phyloP scores from a whole-genome alignment of 2,113 vertebrate genomes.

The Thinocorus orbignyianus region DNA sequence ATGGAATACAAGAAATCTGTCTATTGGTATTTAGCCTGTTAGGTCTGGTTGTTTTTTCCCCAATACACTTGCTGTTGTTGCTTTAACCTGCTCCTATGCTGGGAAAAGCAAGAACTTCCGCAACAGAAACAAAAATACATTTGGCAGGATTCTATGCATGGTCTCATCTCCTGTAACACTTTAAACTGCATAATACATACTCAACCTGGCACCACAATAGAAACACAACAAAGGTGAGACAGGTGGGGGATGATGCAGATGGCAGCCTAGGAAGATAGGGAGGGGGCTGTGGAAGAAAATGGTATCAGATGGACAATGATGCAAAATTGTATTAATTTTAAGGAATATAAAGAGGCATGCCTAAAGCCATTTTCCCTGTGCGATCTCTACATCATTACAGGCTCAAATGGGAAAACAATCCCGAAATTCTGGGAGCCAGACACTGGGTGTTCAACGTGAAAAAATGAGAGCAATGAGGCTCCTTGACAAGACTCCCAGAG shows the following conservation, averaged over 20 bases:
- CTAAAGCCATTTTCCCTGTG: not conserved
- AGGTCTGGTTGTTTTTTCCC: not conserved
- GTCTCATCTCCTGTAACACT: not conserved
- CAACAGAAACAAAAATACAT: not conserved
- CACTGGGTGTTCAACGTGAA: accelerated
- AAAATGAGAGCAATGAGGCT: not conserved
- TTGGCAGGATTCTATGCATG: not conserved
- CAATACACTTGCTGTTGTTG: not conserved
- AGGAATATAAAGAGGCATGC: not conserved
- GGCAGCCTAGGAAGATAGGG: not conserved
- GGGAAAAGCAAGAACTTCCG: not conserved
- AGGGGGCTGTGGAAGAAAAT: not conserved
- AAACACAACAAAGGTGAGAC: not conserved
- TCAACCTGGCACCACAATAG: not conserved
- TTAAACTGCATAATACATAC: accelerated
- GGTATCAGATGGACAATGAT: not conserved
- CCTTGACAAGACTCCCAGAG: not conserved
- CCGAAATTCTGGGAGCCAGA: not conserved
- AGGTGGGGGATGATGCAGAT: not conserved
- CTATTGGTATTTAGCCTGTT: not conserved
- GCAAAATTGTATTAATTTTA: not conserved
- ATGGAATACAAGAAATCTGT: not conserved
- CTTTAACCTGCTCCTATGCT: not conserved
- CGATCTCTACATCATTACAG: not conserved
- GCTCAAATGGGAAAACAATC: not conserved